Evolutionary conservation across 2,888 invertebrate genomes (phyloP), one percentile per base, ranked within the genome.

Genomic region (Phaedon cochleariae): DNA sequence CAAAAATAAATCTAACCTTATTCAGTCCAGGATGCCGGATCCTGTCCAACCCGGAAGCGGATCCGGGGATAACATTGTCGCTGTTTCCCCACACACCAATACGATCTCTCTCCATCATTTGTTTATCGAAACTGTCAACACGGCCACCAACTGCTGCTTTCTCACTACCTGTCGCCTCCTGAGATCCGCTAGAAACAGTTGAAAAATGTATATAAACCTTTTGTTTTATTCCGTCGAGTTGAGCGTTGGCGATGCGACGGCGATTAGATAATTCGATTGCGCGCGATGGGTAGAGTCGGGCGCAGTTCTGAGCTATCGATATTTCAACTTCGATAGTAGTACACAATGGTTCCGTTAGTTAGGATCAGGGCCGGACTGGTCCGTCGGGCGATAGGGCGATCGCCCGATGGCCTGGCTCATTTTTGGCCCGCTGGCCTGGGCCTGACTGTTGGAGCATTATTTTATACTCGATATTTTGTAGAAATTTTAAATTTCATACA

Each of bases 81-180:
- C 77, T 76, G 57, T 72, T 73, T 10, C 74, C 76, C 77, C 78
- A 76, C 70, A 76, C 71, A 26, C 79, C 79, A 2, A 79, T 57
- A 48, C 78, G 75, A 58, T 79, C 79, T 49, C 77, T 74, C 64
- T 76, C 75, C 70, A 76, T 71, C 20, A 49, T 67, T 18, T 55
- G 45, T 41, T 64, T 65, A 37, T 68, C 59, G 10, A 21, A 31
- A 26, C 55, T 59, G 21, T 55, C 51, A 53, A 62, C 59, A 65
- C 62, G 59, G 17, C 53, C 41, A 15, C 22, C 15, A 54, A 21
- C 57, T 26, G 34, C 41, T 54, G 10, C 21, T 17, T 34, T 59
- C 41, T 41, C 65, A 59, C 31, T 31, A 57, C 57, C 57, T 46
- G 17, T 3, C n/a, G 59, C 22, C n/a, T 29, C 26, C 55, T 60